Base-by-base conservation (phyloP, 2,888 invertebrate genomes). In the Amiota minor region DNA sequence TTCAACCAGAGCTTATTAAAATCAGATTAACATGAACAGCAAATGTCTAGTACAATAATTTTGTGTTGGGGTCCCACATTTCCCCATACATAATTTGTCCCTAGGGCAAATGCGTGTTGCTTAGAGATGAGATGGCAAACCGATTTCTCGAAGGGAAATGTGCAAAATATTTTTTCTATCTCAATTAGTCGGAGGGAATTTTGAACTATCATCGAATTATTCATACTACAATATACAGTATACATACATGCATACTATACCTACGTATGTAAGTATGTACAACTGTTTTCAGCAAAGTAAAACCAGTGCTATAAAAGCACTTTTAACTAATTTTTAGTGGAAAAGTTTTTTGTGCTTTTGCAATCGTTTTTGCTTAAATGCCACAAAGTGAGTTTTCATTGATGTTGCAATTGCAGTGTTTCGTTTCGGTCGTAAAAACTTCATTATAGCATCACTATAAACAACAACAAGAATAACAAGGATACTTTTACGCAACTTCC, bases 1-100 rank as follows among this genome's bases (percentile, higher is more conserved):
- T 75, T 45, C 55, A 80, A 79, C 35, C 77, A 81, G 77, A 81
- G 81, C 84, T 80, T 80, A 86, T 84, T 84, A 85, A 84, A 84
- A 83, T 80, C 78, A 79, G 81, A 83, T 81, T 83, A 81, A 77
- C 78, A 75, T 61, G 55, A 72, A 74, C 73, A 71, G 71, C 68
- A 74, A 75, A 74, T 74, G 65, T 70, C 35, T 35, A 35, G 35
- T 35, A n/a, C n/a, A n/a, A n/a, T n/a, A 6, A 35, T 35, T 35
- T 35, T 6, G 6, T 35, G 2, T 35, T 35, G 35, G 2, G 35
- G 35, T 6, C 35, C 35, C 35, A 3, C 6, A 35, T 35, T 35
- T 35, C 35, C 2, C 35, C 6, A 35, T 3, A 35, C 6, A 35
- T 35, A 35, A 35, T 6, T 35, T 8, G 6, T 35, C 35, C 35